phyloP scores from a whole-genome alignment of 2,888 invertebrate genomes.

The Ectropis crepuscularia region DNA sequence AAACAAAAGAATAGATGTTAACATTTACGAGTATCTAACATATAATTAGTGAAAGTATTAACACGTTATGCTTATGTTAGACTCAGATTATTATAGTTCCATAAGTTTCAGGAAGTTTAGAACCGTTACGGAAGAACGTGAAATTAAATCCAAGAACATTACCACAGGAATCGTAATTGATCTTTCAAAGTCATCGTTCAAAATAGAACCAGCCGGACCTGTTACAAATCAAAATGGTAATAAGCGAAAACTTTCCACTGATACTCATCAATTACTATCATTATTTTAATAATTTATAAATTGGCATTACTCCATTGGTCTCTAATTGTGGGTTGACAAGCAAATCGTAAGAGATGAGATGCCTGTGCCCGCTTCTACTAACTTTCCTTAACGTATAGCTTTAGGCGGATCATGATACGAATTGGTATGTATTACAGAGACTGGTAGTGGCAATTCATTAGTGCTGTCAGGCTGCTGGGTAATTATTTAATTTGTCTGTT shows the following conservation, averaged over 20 bases:
- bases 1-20: no score
- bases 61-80: neutral
- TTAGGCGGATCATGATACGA: constrained; percentile 38
- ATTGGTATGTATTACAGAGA: constrained; percentile 27
- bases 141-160: constrained; percentile 10
- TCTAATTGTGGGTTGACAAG: constrained; percentile 61
- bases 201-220: constrained; percentile 36
- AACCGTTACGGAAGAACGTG: constrained; percentile 1
- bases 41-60: neutral
- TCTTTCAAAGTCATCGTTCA: constrained; percentile 31
- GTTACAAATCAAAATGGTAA: constrained; percentile 51
- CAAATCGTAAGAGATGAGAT: constrained; percentile 47
- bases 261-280: constrained; percentile 55
- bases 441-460: constrained; percentile 37
- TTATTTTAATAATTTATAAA: constrained; percentile 59
- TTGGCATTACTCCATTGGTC: constrained; percentile 54
- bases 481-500: constrained; percentile 44
- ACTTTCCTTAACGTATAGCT: constrained; percentile 34
- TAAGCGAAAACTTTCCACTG: constrained; percentile 50
- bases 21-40: no score
- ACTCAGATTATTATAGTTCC: neutral
- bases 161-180: constrained; percentile 9
- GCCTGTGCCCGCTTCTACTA: constrained; percentile 17
- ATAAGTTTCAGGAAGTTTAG: constrained; percentile 10
- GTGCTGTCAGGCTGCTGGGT: constrained; percentile 38